Percentiles rank a stretch among this genome's conserved stretches.
Conservation (phyloP, 2,888 invertebrate genomes). For the Bursaphelenchus okinawaensis region DNA sequence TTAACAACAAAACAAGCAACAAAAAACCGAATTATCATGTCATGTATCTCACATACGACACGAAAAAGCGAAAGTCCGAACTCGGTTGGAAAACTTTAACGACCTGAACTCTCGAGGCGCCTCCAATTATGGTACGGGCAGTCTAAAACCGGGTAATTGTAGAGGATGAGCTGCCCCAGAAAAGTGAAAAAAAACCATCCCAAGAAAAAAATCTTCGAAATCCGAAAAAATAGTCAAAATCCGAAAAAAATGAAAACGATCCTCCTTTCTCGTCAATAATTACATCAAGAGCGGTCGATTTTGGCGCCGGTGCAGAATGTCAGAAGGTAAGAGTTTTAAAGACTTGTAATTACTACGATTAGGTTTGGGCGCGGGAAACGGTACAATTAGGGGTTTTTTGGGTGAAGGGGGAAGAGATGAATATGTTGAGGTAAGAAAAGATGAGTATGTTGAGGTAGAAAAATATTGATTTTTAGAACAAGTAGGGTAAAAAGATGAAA, state of each 20-base stretch:
- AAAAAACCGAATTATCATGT: neutral
- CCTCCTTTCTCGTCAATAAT: too few species aligned
- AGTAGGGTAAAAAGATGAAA: too few species aligned
- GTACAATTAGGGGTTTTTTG: too few species aligned
- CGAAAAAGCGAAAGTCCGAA: neutral
- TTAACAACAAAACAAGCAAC: neutral
- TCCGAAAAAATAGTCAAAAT: neutral
- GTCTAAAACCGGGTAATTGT: neutral
- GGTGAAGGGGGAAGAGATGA: too few species aligned
- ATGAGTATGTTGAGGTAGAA: too few species aligned
- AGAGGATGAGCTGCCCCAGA: neutral
- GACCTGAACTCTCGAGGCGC: neutral
- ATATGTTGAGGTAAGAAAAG: too few species aligned
- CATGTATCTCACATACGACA: neutral
- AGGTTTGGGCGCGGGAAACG: too few species aligned
- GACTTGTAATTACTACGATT: neutral
- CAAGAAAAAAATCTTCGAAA: too few species aligned
- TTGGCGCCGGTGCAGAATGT: too few species aligned
- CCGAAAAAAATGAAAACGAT: neutral
- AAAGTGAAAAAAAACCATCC: neutral
- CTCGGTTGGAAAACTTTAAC: neutral
- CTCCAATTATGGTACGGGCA: neutral
- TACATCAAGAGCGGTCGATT: too few species aligned
- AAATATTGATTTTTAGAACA: too few species aligned
- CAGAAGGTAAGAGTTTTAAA: too few species aligned